These are phyloP conservation scores for Sebastolobus altivelis DNA, from an alignment of 2,797 vertebrate genomes.

Conservation along the genomic window DNA sequence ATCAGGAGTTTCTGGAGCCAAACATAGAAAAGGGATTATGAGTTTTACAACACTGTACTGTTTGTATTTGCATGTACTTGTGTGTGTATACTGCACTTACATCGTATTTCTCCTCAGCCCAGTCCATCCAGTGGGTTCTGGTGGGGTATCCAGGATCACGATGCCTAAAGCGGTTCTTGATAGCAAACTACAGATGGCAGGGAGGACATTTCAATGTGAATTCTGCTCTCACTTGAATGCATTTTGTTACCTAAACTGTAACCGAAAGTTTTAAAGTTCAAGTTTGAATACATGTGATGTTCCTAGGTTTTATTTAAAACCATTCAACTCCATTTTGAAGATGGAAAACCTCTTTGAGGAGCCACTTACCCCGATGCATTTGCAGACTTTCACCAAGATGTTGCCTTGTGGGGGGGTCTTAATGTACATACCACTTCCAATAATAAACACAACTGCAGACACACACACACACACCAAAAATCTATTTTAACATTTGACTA, in stretches of 20 bases:
- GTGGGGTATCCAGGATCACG: slow-evolving; percentile 83
- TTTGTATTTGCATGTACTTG: not conserved
- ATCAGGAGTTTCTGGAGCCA: slow-evolving; percentile 90
- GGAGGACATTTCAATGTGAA: not conserved
- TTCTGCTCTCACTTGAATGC: too few species aligned
- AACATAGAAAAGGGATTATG: not conserved
- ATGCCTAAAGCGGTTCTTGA: slow-evolving; percentile 90
- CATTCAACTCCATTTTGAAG: not conserved
- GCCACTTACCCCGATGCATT: slow-evolving; percentile 89
- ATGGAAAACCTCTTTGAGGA: not conserved
- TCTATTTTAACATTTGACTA: not conserved
- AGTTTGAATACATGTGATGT: not conserved
- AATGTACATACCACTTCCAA: slow-evolving; percentile 90
- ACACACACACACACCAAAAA: slow-evolving; percentile 12
- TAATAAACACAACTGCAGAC: slow-evolving; percentile 90
- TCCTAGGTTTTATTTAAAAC: not conserved
- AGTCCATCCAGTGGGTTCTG: slow-evolving; percentile 95
- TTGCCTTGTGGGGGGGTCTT: slow-evolving; percentile 92
- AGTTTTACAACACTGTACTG: not conserved
- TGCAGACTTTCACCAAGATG: slow-evolving; percentile 88
- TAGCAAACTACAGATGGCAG: slow-evolving; percentile 85
- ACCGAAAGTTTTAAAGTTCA: not conserved
- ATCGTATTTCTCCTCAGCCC: slow-evolving; percentile 93
- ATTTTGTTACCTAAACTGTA: too few species aligned
- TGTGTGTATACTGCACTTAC: slow-evolving; percentile 76